Evolutionary conservation across 2,797 vertebrate species (phyloP).

Genomic region (Coilia nasus): DNA sequence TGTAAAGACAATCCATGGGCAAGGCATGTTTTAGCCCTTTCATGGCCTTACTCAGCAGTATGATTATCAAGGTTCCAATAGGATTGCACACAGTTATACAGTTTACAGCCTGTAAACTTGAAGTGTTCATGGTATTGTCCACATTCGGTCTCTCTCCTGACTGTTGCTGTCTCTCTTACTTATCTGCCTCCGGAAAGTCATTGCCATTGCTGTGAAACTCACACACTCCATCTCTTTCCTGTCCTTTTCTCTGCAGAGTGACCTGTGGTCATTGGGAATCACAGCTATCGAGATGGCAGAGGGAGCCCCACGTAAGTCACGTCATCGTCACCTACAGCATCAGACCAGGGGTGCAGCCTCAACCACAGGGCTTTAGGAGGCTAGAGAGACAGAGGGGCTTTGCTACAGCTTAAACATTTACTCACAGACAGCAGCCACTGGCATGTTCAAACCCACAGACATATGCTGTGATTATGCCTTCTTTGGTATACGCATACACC

Average conservation of each 20-base stretch:
- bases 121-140: background rate
- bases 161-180: background rate
- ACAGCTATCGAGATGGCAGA: conserved; percentile 98
- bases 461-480: background rate
- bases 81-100: background rate
- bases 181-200: background rate
- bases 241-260: conserved; percentile 82
- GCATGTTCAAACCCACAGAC: background rate
- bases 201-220: background rate
- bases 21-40: background rate
- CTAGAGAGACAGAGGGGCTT: background rate
- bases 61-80: background rate
- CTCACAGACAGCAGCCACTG: background rate
- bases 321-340: background rate
- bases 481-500: no score
- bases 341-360: background rate
- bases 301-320: conserved; percentile 93
- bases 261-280: conserved; percentile 97
- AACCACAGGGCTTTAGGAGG: background rate
- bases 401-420: background rate
- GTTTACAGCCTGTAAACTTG: no score
- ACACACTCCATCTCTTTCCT: background rate
- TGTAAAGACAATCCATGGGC: background rate
- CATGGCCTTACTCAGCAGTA: background rate
- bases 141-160: background rate